Evolutionary conservation across 2,797 vertebrate species (phyloP).

Genomic region (Echeneis naucrates): DNA sequence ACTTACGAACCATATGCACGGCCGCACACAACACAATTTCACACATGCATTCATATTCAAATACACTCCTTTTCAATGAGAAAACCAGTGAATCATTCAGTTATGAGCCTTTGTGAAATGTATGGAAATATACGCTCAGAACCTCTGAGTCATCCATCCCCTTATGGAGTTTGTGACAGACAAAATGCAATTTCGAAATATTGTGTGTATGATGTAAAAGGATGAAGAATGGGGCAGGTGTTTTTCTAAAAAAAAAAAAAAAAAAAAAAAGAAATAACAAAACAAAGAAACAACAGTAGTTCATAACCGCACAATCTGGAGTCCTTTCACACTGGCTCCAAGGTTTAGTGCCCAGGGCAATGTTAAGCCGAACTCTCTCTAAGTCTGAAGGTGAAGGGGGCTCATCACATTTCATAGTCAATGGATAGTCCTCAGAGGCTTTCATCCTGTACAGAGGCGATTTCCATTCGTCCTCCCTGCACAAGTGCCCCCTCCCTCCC

Average conservation of each 20-base stretch:
- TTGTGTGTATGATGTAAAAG: constrained; percentile 53
- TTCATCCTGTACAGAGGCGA: constrained; percentile 74
- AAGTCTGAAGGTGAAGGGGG: constrained; percentile 78
- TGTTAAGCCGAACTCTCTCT: constrained; percentile 78
- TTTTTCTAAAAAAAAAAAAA: constrained; percentile 45
- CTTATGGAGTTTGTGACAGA: constrained; percentile 66
- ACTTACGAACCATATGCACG: constrained; percentile 58
- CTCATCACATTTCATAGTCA: constrained; percentile 80
- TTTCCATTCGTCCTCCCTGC: constrained; percentile 69
- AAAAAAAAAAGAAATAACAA: background rate
- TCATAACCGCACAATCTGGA: constrained; percentile 54
- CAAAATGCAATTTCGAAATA: constrained; percentile 70
- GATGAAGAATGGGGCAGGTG: constrained; percentile 68
- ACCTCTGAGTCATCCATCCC: constrained; percentile 68
- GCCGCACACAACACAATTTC: constrained; percentile 61
- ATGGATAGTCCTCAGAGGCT: constrained; percentile 76
- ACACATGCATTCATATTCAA: constrained; percentile 78
- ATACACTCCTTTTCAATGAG: constrained; percentile 67
- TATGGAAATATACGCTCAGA: constrained; percentile 74
- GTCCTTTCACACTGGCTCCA: constrained; percentile 70
- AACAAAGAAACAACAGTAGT: constrained; percentile 20
- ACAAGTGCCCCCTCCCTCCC: constrained; percentile 19
- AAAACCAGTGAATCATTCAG: constrained; percentile 64
- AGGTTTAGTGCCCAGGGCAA: constrained; percentile 81
- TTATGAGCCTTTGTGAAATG: constrained; percentile 65